A percentile compares a stretch with the other conserved stretches of the same genome.
Evolutionary conservation across 2,888 invertebrate species (phyloP).

Genomic region (Habroteleia sp.): DNA sequence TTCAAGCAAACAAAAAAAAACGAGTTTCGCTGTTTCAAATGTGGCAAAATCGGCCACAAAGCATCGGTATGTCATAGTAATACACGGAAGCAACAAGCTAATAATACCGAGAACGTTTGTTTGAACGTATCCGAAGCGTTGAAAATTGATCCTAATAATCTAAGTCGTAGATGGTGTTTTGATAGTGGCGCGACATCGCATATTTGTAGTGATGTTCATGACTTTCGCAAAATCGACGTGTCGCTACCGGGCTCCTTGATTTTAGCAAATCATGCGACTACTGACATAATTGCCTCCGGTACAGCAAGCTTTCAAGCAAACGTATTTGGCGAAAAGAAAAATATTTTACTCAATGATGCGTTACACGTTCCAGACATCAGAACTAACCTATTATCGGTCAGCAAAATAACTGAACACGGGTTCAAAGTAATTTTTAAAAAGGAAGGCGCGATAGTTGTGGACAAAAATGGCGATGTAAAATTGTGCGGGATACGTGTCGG

Average conservation of each 20-base stretch:
- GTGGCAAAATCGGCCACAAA: background rate
- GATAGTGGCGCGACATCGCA: background rate
- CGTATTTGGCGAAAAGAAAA: background rate
- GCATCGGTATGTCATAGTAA: background rate
- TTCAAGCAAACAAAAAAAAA: no score
- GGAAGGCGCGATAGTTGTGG: background rate
- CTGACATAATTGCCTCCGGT: background rate
- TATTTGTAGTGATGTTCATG: background rate
- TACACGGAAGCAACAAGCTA: background rate
- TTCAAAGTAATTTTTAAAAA: background rate
- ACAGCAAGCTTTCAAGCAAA: background rate
- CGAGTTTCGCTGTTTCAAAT: background rate
- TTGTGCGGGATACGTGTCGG: background rate
- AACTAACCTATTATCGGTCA: background rate
- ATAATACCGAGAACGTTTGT: background rate
- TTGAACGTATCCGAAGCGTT: background rate
- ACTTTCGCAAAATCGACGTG: background rate
- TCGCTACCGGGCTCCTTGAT: background rate
- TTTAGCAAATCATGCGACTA: background rate
- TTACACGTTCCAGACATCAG: background rate
- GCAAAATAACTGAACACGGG: conserved; percentile 1
- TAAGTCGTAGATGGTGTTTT: no score
- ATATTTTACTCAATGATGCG: background rate
- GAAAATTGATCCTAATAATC: no score
- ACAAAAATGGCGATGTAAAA: background rate